These are phyloP conservation scores for Dicyrtoma fusca DNA, from an alignment of 2,888 invertebrate genomes.

Conservation along the genomic window DNA sequence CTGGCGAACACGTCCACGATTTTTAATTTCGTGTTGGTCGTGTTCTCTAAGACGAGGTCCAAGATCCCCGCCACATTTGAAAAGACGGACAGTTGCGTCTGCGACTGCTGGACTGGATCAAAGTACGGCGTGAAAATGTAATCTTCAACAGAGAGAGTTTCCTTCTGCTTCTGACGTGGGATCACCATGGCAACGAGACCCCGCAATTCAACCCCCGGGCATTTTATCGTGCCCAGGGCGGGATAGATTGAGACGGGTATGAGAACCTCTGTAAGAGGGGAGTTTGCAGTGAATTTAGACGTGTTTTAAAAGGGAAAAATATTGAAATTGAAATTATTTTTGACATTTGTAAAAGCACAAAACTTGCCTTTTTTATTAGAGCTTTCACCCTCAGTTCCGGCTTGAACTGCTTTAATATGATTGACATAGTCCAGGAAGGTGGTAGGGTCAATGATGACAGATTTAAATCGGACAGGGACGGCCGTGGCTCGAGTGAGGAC, in stretches of 20 bases:
- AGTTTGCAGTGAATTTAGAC: too few relatives aligned
- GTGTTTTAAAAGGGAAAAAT: too few relatives aligned
- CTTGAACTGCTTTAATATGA: background rate
- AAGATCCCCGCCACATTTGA: slow-evolving; percentile 8
- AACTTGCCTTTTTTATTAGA: too few relatives aligned
- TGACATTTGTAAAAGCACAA: too few relatives aligned
- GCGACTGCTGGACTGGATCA: background rate
- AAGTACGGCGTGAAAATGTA: slow-evolving; percentile 39
- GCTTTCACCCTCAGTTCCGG: too few relatives aligned
- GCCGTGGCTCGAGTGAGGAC: slow-evolving; percentile 22
- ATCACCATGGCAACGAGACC: slow-evolving; percentile 79
- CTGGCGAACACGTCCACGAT: slow-evolving; percentile 27
- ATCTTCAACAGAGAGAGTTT: slow-evolving; percentile 33
- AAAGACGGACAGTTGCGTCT: background rate
- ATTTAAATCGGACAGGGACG: slow-evolving; percentile 27
- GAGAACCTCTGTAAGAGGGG: too few relatives aligned
- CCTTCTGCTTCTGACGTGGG: slow-evolving; percentile 61
- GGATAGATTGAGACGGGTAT: slow-evolving; percentile 61
- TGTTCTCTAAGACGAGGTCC: slow-evolving; percentile 26
- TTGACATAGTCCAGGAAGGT: slow-evolving; percentile 2
- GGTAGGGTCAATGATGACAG: slow-evolving; percentile 21
- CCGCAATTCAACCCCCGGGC: slow-evolving; percentile 77
- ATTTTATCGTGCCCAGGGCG: slow-evolving; percentile 64
- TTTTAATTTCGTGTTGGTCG: slow-evolving; percentile 1
- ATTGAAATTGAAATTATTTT: too few relatives aligned